phyloP scores from a whole-genome alignment of 2,888 invertebrate genomes.

The Pseudococcus longispinus region DNA sequence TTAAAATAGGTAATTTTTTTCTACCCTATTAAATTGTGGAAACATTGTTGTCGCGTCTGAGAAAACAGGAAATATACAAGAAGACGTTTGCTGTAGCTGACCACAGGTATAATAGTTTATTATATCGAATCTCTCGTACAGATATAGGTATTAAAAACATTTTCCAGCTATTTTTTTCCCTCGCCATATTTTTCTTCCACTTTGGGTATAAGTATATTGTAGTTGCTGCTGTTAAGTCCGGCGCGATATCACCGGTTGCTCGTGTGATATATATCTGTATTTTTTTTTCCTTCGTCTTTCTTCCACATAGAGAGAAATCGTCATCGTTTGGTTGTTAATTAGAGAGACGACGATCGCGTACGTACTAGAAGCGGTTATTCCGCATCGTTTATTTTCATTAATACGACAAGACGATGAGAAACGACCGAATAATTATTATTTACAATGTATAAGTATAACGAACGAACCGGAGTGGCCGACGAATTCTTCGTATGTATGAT shows the following conservation, averaged over 20 bases:
- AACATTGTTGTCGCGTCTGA: slow-evolving; percentile 15
- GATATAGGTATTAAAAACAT: too few species aligned
- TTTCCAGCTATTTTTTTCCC: neutral
- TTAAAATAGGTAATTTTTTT: slow-evolving; percentile 12
- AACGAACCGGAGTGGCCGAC: too few species aligned
- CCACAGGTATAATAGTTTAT: neutral
- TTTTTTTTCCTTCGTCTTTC: neutral
- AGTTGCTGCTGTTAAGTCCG: neutral
- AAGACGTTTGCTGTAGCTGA: neutral
- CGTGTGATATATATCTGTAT: too few species aligned
- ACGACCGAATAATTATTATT: slow-evolving; percentile 39
- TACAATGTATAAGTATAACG: slow-evolving; percentile 42
- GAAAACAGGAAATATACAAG: slow-evolving; percentile 15
- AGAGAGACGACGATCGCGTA: slow-evolving; percentile 18
- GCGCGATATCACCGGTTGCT: neutral
- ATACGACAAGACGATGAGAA: slow-evolving; percentile 25
- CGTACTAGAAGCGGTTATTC: slow-evolving; percentile 14
- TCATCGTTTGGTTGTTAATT: slow-evolving; percentile 3
- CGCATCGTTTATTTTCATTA: slow-evolving; percentile 40
- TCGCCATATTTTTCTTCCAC: neutral
- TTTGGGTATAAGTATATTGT: neutral
- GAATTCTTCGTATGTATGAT: neutral
- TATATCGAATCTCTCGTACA: neutral
- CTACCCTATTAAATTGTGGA: slow-evolving; percentile 20
- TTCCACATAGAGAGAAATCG: neutral